These are phyloP conservation scores for Prorops nasuta DNA, from an alignment of 1,140 invertebrate species.

Conservation along the genomic window DNA sequence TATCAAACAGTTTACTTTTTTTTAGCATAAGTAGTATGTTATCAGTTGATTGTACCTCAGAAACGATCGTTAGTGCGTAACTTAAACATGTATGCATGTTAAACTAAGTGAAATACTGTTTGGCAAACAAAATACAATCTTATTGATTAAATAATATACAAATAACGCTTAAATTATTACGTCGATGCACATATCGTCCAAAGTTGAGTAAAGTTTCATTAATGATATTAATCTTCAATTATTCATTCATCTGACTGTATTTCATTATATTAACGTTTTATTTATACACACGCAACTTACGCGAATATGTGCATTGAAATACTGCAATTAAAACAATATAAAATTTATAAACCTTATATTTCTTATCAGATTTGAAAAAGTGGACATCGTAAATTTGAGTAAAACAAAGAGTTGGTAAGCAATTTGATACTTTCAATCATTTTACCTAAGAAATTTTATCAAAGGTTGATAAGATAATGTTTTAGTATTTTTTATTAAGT, in stretches of 20 bases:
- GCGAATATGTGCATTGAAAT: slow-evolving; percentile 18
- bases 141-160: slow-evolving; percentile 17
- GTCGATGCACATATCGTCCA: slow-evolving; percentile 20
- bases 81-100: slow-evolving; percentile 14
- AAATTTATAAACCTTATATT: not conserved
- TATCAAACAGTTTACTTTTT: too few relatives aligned
- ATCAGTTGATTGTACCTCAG: slow-evolving; percentile 9
- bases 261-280: too few relatives aligned
- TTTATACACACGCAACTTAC: slow-evolving; percentile 19
- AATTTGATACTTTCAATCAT: too few relatives aligned
- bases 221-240: too few relatives aligned
- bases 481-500: too few relatives aligned
- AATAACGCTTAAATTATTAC: slow-evolving; percentile 22
- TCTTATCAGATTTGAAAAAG: too few relatives aligned
- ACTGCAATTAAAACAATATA: slow-evolving; percentile 17
- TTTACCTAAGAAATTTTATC: too few relatives aligned
- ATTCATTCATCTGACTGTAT: too few relatives aligned
- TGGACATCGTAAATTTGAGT: too few relatives aligned
- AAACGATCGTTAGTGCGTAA: slow-evolving; percentile 8
- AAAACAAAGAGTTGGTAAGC: too few relatives aligned
- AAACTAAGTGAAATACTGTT: slow-evolving; percentile 21
- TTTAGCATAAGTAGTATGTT: too few relatives aligned
- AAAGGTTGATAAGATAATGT: too few relatives aligned
- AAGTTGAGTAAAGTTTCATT: slow-evolving; percentile 6
- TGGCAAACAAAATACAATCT: slow-evolving; percentile 19